A percentile compares a stretch with the other conserved stretches of the same genome.
Conservation (phyloP, 1,140 invertebrate species). For the Rhizoglyphus robini region DNA sequence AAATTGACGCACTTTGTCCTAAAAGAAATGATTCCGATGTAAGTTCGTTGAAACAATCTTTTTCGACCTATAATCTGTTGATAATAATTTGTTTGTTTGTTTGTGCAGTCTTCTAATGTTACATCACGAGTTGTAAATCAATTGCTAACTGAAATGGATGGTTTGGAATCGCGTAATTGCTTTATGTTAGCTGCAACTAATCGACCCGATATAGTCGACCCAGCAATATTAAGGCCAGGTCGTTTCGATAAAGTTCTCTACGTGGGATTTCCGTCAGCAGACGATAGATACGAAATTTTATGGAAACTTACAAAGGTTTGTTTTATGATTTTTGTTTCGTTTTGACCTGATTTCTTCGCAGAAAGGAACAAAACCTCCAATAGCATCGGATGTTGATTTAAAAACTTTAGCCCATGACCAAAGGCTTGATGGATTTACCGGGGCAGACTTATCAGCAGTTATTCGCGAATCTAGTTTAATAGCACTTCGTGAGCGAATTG, state of each 20-base stretch:
- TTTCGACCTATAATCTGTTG: neutral
- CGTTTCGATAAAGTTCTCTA: slow-evolving; percentile 85
- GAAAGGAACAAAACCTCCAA: slow-evolving; percentile 57
- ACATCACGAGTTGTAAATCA: slow-evolving; percentile 78
- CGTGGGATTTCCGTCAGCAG: slow-evolving; percentile 67
- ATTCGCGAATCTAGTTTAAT: slow-evolving; percentile 64
- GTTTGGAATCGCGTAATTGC: slow-evolving; percentile 73
- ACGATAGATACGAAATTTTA: slow-evolving; percentile 75
- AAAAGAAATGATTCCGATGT: slow-evolving; percentile 49
- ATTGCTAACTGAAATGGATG: slow-evolving; percentile 96
- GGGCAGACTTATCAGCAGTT: slow-evolving; percentile 78
- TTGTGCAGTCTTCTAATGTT: slow-evolving; percentile 34
- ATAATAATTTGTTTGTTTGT: neutral
- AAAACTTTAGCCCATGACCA: slow-evolving; percentile 47
- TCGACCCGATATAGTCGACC: slow-evolving; percentile 90
- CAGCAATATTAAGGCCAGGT: slow-evolving; percentile 83
- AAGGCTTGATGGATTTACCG: slow-evolving; percentile 64
- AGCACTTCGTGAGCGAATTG: slow-evolving; percentile 40
- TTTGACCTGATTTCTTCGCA: slow-evolving; percentile 28
- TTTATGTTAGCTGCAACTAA: slow-evolving; percentile 93
- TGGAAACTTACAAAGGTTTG: slow-evolving; percentile 71
- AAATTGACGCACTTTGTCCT: slow-evolving; percentile 91
- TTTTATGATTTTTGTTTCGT: neutral
- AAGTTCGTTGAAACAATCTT: neutral
- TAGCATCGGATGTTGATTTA: slow-evolving; percentile 62